phyloP scores from a whole-genome alignment of 2,113 vertebrate genomes.

The Pseudorhombus dupliciocellatus region DNA sequence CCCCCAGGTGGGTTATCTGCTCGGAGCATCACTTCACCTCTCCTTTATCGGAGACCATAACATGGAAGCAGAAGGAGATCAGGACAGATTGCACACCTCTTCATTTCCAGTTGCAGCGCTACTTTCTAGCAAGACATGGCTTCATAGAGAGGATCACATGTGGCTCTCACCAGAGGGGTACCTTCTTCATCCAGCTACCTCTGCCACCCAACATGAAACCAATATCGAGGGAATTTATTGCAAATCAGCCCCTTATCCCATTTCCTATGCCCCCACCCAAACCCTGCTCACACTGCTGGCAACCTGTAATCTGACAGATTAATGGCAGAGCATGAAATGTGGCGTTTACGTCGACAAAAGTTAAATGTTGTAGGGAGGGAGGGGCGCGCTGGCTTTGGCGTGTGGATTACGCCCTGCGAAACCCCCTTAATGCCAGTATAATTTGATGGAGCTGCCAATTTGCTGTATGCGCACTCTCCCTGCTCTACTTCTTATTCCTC shows the following conservation, averaged over 20 bases:
- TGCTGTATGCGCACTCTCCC: constrained; percentile 81
- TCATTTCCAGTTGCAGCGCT: background rate
- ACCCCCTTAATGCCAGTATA: constrained; percentile 82
- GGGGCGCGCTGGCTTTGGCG: constrained; percentile 75
- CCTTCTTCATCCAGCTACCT: constrained; percentile 26
- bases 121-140: background rate
- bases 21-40: constrained; percentile 10
- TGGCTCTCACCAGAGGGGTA: constrained; percentile 8
- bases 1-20: constrained; percentile 44
- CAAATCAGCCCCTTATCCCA: constrained; percentile 59
- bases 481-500: constrained; percentile 50
- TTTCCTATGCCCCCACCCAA: constrained; percentile 58
- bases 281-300: constrained; percentile 78
- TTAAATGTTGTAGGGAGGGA: constrained; percentile 81
- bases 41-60: constrained; percentile 12
- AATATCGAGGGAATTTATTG: constrained; percentile 68
- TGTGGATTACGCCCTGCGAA: constrained; percentile 80
- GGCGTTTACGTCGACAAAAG: constrained; percentile 84
- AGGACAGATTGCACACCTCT: background rate
- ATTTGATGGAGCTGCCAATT: constrained; percentile 86
- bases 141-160: background rate
- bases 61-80: constrained; percentile 9
- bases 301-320: constrained; percentile 85
- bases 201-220: constrained; percentile 38
- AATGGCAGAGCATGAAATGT: constrained; percentile 86